Base-by-base conservation (phyloP, 2,797 vertebrate genomes). In the Enteromius mattozi region DNA sequence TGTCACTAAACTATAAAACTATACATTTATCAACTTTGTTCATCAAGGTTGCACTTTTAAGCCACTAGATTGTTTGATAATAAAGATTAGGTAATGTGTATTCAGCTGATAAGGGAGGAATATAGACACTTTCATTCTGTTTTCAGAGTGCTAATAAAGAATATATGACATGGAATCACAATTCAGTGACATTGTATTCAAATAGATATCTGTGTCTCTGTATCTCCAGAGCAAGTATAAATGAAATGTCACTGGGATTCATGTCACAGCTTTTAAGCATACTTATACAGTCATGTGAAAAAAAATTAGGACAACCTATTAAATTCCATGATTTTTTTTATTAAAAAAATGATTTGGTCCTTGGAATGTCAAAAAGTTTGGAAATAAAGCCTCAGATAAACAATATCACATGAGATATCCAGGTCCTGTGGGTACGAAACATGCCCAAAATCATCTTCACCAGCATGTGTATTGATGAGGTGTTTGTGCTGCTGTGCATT, bases 1-100 rank as follows among this genome's bases (percentile, higher is more conserved):
- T 8, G 45, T 49, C 61, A 56, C 49, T 66, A 30, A 84, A 70
- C 66, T 72, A 78, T 63, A 85, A 84, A 70, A 65, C 35, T 24
- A 35, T 49, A 42, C 59, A 70, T 6, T 72, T 37, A 86, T 75
- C 17, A 69, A 21, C 42, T 78, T 63, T 65, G 16, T 27, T 78
- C n/a, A 74, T 80, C 35, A 75, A 27, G 47, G 19, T 17, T 66
- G 77, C 68, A 49, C 56, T 74, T 68, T 78, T 30, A 81, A 78
- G 37, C 47, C 42, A 10, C 14, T 33, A 16, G 37, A 72, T 59
- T 80, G 69, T 74, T 74, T 80, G 33, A 81, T 35, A 81, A 24
- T n/a, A 47, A 82, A 65, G 17, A 51, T 69, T 16, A 54, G 54
- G n/a, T 40, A 2, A 35, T 47, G 30, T 72, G 33, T 68, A 49